Evolutionary conservation across 2,888 invertebrate species (phyloP).

Genomic region (Eudemis profundana): DNA sequence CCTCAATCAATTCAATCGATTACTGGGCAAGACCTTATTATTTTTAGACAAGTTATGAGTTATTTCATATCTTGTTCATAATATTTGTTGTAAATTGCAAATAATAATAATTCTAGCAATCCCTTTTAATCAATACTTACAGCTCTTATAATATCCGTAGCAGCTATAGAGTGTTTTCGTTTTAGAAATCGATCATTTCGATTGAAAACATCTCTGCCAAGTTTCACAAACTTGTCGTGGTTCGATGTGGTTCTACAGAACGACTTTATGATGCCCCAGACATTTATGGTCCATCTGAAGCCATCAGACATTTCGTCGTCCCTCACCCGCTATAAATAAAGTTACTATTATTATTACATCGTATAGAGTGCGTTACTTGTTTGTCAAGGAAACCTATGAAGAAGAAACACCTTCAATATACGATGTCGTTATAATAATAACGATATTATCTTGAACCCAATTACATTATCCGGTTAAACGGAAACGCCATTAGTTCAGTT

Average conservation of each 20-base stretch:
- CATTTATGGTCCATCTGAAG: constrained; percentile 1
- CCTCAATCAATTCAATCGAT: too few relatives aligned
- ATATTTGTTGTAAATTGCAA: too few relatives aligned
- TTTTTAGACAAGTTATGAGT: too few relatives aligned
- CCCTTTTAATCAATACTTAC: too few relatives aligned
- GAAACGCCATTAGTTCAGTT: constrained; percentile 23
- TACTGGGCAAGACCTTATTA: too few relatives aligned
- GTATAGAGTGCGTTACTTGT: background rate
- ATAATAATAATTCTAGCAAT: too few relatives aligned
- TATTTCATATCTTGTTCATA: too few relatives aligned
- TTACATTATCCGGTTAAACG: constrained; percentile 32
- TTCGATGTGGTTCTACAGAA: background rate
- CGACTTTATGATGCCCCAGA: background rate
- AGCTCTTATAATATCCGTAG: too few relatives aligned
- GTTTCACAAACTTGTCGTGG: background rate
- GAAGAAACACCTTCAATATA: background rate
- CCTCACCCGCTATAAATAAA: background rate
- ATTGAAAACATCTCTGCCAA: background rate
- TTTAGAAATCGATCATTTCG: background rate
- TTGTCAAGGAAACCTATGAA: background rate
- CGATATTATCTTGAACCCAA: constrained; percentile 11
- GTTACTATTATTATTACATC: constrained; percentile 1
- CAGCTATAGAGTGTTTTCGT: background rate
- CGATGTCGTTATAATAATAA: too few relatives aligned
- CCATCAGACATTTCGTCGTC: background rate